phyloP scores from a whole-genome alignment of 2,113 vertebrate genomes.

The Heptranchias perlo region DNA sequence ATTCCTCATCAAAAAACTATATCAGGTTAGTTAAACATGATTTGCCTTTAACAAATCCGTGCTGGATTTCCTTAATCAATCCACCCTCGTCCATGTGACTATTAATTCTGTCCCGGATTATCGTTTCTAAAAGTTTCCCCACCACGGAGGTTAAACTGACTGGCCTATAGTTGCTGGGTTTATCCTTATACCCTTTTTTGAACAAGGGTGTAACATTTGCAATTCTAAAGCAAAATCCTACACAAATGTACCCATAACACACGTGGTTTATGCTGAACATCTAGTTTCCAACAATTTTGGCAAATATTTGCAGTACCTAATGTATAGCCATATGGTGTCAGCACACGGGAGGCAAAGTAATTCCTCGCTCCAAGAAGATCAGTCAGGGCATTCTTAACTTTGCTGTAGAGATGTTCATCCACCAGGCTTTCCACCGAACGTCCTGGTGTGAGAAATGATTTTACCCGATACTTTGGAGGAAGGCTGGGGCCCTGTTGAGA shows the following conservation, averaged over 20 bases:
- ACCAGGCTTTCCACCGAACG: constrained; percentile 62
- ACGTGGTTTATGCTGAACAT: background rate
- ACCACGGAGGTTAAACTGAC: too few species aligned
- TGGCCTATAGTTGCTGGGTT: too few species aligned
- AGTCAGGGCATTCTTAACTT: constrained; percentile 66
- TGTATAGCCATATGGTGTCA: constrained; percentile 77
- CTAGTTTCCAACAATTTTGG: background rate
- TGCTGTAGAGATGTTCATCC: constrained; percentile 65
- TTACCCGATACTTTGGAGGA: constrained; percentile 63
- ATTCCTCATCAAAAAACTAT: too few species aligned
- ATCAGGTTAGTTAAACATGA: too few species aligned
- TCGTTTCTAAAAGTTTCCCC: too few species aligned
- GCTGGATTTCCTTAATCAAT: too few species aligned
- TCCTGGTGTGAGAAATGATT: constrained; percentile 58
- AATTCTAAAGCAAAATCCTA: background rate
- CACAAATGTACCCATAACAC: background rate
- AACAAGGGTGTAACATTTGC: too few species aligned
- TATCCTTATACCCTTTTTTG: too few species aligned
- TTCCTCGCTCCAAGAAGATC: constrained; percentile 68
- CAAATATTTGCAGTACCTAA: constrained; percentile 58
- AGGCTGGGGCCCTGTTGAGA: constrained; percentile 66
- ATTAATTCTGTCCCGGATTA: too few species aligned
- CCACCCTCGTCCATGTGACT: too few species aligned
- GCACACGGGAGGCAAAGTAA: constrained; percentile 74
- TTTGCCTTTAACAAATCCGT: too few species aligned